Percentiles rank a stretch among this genome's conserved stretches.
Evolutionary conservation across 2,888 invertebrate species (phyloP).

Genomic region (Trissolcus brochymenae): DNA sequence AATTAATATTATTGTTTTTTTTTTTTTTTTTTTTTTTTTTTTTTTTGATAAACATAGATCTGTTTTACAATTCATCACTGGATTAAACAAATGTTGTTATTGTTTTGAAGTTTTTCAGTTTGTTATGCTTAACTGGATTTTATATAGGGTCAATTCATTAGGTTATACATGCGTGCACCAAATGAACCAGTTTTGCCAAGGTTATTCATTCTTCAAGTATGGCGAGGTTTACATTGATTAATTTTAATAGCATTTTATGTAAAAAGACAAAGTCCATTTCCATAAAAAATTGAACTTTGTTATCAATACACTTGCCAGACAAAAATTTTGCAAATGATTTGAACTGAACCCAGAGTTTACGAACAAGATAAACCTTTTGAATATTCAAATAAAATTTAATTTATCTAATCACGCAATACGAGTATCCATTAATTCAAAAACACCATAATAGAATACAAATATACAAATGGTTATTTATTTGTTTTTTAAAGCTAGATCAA

Average conservation of each 20-base stretch:
- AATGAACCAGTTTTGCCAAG: constrained; percentile 11
- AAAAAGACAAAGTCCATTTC: not conserved
- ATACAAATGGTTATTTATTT: not conserved
- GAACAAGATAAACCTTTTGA: not conserved
- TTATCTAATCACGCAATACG: not conserved
- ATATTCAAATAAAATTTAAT: not conserved
- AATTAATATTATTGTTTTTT: no score
- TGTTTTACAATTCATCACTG: no score
- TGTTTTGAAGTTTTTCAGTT: constrained; percentile 6
- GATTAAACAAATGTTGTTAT: no score
- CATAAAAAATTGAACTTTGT: constrained; percentile 2
- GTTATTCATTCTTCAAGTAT: constrained; percentile 4
- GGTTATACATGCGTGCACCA: not conserved
- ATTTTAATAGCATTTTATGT: constrained; percentile 6
- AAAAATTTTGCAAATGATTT: not conserved
- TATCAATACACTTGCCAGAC: not conserved
- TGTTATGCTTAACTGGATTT: not conserved
- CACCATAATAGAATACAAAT: not conserved
- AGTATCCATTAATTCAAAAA: no score
- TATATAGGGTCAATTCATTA: not conserved
- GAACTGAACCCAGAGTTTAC: not conserved
- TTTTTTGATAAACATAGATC: no score
- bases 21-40: no score
- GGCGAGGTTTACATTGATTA: constrained; percentile 6
- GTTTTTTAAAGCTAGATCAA: no score